Conservation (phyloP, 1,140 invertebrate species). For the Calycopis cecrops region DNA sequence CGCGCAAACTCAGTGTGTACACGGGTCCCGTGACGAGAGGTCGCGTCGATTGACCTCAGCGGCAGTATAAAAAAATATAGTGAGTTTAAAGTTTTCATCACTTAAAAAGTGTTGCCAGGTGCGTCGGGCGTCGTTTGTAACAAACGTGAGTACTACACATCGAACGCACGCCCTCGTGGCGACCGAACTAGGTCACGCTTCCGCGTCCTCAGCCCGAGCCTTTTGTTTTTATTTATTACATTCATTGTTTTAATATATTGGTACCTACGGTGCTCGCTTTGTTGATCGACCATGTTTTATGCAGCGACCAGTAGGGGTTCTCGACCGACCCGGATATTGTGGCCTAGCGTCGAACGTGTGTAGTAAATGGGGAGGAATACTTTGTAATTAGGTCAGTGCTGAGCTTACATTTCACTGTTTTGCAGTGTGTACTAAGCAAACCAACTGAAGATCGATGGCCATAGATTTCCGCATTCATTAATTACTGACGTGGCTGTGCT, state of each 20-base stretch:
- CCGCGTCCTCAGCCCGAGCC: constrained; percentile 49
- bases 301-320: too few species aligned
- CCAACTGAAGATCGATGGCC: too few species aligned
- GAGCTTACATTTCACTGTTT: too few species aligned
- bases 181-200: constrained; percentile 58
- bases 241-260: constrained; percentile 1
- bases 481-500: too few species aligned
- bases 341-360: too few species aligned
- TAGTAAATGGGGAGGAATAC: too few species aligned
- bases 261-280: not conserved
- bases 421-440: too few species aligned
- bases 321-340: too few species aligned
- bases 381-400: too few species aligned
- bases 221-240: constrained; percentile 29
- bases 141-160: constrained; percentile 16
- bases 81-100: constrained; percentile 31
- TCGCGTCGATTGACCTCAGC: constrained; percentile 37
- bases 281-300: too few species aligned
- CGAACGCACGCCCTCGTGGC: not conserved
- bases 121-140: constrained; percentile 52
- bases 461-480: too few species aligned
- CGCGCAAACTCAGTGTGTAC: constrained; percentile 65
- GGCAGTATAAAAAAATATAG: constrained; percentile 34
- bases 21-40: constrained; percentile 37
- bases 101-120: constrained; percentile 26